Evolutionary conservation across 2,888 invertebrate genomes (phyloP).

Genomic region (Chaetoderma sp.): DNA sequence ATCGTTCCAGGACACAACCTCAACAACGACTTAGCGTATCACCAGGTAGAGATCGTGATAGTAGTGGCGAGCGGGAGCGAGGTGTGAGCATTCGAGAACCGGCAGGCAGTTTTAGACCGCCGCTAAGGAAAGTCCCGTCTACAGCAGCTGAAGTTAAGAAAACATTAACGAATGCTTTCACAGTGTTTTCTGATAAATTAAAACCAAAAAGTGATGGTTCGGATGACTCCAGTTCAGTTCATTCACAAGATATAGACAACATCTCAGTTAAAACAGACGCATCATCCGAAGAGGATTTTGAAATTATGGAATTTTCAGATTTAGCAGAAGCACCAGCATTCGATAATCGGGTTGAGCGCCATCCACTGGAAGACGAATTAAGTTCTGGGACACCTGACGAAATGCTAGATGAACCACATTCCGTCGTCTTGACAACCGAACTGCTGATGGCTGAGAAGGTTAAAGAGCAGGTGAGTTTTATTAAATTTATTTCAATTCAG

Average conservation of each 20-base stretch:
- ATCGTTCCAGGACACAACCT: too few relatives aligned
- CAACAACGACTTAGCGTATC: too few relatives aligned
- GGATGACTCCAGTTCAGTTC: conserved; percentile 40
- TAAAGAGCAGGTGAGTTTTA: conserved; percentile 26
- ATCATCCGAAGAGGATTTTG: conserved; percentile 88
- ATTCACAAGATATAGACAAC: conserved; percentile 78
- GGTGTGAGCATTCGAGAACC: too few relatives aligned
- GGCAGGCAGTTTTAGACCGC: too few relatives aligned
- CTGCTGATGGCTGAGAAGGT: conserved; percentile 74
- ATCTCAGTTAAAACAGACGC: conserved; percentile 84
- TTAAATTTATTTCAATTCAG: too few relatives aligned
- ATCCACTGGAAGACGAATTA: conserved; percentile 45
- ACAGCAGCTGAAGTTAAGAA: conserved; percentile 76
- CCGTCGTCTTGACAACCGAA: conserved; percentile 31
- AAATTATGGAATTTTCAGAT: conserved; percentile 74
- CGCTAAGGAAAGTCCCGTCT: conserved; percentile 10
- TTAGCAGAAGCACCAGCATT: conserved; percentile 74
- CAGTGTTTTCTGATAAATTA: conserved; percentile 77
- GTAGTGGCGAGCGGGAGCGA: too few relatives aligned
- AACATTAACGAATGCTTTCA: conserved; percentile 85
- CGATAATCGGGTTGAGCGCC: conserved; percentile 68
- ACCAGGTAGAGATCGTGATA: too few relatives aligned
- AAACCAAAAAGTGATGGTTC: conserved; percentile 51
- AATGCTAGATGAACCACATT: conserved; percentile 46
- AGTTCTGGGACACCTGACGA: conserved; percentile 40